A percentile compares a stretch with the other conserved stretches of the same genome.
phyloP scores from a whole-genome alignment of 1,140 invertebrate species.

The Drosophila parvula region DNA sequence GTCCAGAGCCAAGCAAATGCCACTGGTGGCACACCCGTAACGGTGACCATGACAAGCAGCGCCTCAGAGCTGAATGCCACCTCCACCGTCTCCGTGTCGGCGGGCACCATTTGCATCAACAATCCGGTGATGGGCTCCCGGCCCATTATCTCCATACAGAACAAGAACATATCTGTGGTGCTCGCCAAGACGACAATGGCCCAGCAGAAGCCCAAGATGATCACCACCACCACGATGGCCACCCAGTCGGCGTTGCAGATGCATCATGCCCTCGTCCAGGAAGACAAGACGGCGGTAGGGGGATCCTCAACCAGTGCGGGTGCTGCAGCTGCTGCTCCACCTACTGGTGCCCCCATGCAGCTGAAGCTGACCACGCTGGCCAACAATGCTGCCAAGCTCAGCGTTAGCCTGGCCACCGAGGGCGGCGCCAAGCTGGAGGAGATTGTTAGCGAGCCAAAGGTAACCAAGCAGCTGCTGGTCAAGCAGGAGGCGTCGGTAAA shows the following conservation, averaged over 20 bases:
- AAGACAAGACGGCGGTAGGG: neutral
- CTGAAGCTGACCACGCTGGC: constrained; percentile 6
- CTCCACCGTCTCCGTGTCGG: constrained; percentile 40
- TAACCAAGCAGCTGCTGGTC: constrained; percentile 26
- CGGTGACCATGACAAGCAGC: constrained; percentile 6
- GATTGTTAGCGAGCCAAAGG: constrained; percentile 35
- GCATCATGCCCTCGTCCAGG: constrained; percentile 47
- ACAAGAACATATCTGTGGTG: constrained; percentile 67
- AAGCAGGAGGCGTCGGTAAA: constrained; percentile 28
- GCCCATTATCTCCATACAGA: constrained; percentile 21
- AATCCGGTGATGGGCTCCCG: constrained; percentile 33
- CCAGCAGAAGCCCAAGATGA: constrained; percentile 68
- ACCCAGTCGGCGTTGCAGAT: constrained; percentile 49
- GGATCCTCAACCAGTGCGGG: constrained; percentile 1
- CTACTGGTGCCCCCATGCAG: neutral
- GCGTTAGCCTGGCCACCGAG: constrained; percentile 21
- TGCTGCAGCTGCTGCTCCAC: neutral
- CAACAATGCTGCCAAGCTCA: constrained; percentile 26
- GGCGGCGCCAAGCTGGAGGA: constrained; percentile 36
- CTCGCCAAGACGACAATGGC: constrained; percentile 67
- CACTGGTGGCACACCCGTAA: neutral
- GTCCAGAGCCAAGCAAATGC: constrained; percentile 5
- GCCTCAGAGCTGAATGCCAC: constrained; percentile 6
- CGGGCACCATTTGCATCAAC: constrained; percentile 42
- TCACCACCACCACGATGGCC: constrained; percentile 51